Conservation (phyloP, 2,888 invertebrate genomes). For the Cosmia trapezina region DNA sequence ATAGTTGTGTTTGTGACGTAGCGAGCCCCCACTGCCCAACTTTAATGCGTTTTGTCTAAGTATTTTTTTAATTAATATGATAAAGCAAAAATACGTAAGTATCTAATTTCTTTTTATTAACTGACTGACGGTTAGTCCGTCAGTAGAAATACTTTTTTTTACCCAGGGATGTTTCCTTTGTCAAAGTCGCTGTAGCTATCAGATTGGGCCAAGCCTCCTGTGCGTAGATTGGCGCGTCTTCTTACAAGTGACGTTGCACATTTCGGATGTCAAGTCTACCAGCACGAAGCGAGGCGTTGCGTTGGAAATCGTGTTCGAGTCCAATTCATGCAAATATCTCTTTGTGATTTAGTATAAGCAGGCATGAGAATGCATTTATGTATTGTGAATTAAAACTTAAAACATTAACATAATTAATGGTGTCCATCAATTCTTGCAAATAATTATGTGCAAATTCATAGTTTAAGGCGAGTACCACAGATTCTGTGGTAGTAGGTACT, state of each 20-base stretch:
- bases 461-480: too few species aligned
- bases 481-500: too few species aligned
- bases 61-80: too few species aligned
- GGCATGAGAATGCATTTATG: constrained; percentile 57
- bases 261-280: constrained; percentile 71
- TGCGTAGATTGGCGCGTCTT: constrained; percentile 77
- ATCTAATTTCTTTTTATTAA: too few species aligned
- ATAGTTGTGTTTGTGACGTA: too few species aligned
- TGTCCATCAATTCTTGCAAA: constrained; percentile 20
- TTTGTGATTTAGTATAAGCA: constrained; percentile 41
- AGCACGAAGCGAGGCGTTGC: constrained; percentile 61
- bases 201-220: constrained; percentile 70
- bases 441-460: background rate
- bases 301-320: constrained; percentile 53
- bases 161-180: too few species aligned
- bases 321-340: constrained; percentile 52
- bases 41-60: too few species aligned
- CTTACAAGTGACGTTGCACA: constrained; percentile 82
- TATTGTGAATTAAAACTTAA: constrained; percentile 58
- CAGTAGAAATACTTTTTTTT: too few species aligned
- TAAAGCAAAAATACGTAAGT: too few species aligned
- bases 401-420: constrained; percentile 63
- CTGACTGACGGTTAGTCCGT: too few species aligned
- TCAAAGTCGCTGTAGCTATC: constrained; percentile 65
- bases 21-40: too few species aligned